Conservation (phyloP, 2,797 vertebrate genomes). For the Monodelphis domestica region DNA sequence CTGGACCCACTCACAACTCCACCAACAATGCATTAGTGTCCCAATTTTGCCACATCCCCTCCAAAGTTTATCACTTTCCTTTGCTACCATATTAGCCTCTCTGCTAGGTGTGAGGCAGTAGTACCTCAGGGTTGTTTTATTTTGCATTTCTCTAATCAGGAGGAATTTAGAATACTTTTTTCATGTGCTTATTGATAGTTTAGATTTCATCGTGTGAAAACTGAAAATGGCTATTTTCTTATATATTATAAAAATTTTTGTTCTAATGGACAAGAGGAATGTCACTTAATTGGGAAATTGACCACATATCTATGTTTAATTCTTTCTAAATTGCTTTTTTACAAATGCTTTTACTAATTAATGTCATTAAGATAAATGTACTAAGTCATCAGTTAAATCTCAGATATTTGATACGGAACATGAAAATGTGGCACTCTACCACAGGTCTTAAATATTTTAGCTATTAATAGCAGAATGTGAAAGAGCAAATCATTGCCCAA, state of each 20-base stretch:
- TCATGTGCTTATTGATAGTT: too few relatives aligned
- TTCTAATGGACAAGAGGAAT: conserved; percentile 36
- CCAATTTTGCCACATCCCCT: too few relatives aligned
- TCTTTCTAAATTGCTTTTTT: conserved; percentile 50
- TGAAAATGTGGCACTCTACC: not conserved
- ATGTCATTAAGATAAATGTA: not conserved
- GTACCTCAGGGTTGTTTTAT: too few relatives aligned
- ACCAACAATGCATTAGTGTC: too few relatives aligned
- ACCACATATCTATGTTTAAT: conserved; percentile 36
- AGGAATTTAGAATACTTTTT: too few relatives aligned
- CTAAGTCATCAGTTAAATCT: conserved; percentile 23
- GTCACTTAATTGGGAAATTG: conserved; percentile 7
- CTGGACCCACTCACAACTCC: too few relatives aligned
- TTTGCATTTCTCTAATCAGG: too few relatives aligned
- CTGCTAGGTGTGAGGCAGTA: too few relatives aligned
- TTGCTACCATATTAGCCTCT: too few relatives aligned
- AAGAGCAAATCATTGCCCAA: not conserved
- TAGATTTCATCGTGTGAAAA: too few relatives aligned
- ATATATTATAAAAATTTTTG: conserved; percentile 23
- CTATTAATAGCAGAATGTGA: not conserved
- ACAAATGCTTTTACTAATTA: conserved; percentile 42
- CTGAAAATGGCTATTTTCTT: conserved; percentile 46
- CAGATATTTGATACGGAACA: conserved; percentile 30
- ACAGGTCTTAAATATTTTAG: conserved; percentile 21
- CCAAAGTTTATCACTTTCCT: too few relatives aligned